Conservation (phyloP, 2,113 vertebrate genomes). For the Myocastor coypus region DNA sequence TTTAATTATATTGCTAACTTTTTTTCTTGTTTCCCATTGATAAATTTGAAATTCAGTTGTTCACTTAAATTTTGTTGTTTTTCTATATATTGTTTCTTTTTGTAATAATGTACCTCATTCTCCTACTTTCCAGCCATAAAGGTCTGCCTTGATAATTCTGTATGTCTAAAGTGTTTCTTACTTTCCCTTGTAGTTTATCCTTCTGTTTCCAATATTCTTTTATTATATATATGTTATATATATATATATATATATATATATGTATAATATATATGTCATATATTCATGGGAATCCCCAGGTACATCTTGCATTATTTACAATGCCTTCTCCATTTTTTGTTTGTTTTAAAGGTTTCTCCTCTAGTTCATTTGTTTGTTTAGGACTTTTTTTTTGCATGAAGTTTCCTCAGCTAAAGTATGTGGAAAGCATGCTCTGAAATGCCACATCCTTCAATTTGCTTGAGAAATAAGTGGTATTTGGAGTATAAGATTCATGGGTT, state of each 20-base stretch:
- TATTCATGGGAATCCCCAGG: neutral
- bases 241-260: too few species aligned
- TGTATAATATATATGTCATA: neutral
- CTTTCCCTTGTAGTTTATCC: neutral
- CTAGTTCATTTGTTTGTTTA: neutral
- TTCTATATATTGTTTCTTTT: neutral
- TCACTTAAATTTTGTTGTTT: neutral
- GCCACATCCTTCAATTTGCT: neutral
- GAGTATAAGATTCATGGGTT: too few species aligned
- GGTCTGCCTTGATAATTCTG: neutral
- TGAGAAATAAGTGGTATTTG: neutral
- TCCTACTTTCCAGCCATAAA: neutral
- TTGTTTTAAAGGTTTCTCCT: neutral
- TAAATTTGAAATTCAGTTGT: neutral
- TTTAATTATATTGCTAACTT: constrained; percentile 18
- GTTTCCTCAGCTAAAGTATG: neutral
- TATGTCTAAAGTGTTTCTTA: neutral
- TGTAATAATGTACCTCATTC: neutral
- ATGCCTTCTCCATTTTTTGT: neutral
- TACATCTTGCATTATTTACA: neutral
- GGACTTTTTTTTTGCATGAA: neutral
- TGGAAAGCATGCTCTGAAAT: neutral
- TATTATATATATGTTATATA: neutral
- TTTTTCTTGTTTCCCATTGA: constrained; percentile 7
- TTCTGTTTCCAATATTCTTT: neutral